Evolutionary conservation across 2,888 invertebrate genomes (phyloP), one percentile per base, ranked within the genome.

Genomic region (Iphiclides podalirius): DNA sequence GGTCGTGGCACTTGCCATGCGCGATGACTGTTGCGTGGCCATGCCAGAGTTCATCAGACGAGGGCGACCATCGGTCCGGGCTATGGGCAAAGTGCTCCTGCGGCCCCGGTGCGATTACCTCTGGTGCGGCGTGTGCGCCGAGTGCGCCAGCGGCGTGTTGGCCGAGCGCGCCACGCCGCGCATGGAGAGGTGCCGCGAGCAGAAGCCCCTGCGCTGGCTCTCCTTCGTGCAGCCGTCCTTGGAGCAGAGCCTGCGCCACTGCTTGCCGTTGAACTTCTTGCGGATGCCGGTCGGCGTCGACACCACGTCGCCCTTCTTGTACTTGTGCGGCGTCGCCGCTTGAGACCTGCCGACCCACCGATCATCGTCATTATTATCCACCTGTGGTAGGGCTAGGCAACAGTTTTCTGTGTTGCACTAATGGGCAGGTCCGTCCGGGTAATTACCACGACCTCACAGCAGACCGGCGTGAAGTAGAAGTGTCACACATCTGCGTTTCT

Each of bases 251-350:
- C 99, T 91, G 55, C 99, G 92, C 99, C 99, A 99, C 79, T 99
- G 99, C 87, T 99, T 99, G 28, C 99, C 99, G 89, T 99, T 99
- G 85, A 98, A 99, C 89, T 99, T 99, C 90, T 99, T 99, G 9
- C 98, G 91, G 66, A 99, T 98, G 58, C 99, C 99, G 64, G 95
- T 96, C 2, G 97, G 96, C 40, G 96, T 96, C 2, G 95, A 94
- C 26, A 97, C 96, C 48, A 98, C 96, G 80, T 99, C 98, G 59
- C 99, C 99, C 87, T 99, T 99, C 88, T 97, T 96, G 88, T 96
- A 97, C 81, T 96, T 97, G 88, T 96, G 96, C 75, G 97, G 97
- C 59, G 97, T 96, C 62, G 96, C 95, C 75, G 96, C 95, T 90
- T 96, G 96, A 90, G 95, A 95, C 91, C 95, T 91, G 60, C 4